phyloP scores from a whole-genome alignment of 2,113 vertebrate species.

The Phylloscopus trochiloides region DNA sequence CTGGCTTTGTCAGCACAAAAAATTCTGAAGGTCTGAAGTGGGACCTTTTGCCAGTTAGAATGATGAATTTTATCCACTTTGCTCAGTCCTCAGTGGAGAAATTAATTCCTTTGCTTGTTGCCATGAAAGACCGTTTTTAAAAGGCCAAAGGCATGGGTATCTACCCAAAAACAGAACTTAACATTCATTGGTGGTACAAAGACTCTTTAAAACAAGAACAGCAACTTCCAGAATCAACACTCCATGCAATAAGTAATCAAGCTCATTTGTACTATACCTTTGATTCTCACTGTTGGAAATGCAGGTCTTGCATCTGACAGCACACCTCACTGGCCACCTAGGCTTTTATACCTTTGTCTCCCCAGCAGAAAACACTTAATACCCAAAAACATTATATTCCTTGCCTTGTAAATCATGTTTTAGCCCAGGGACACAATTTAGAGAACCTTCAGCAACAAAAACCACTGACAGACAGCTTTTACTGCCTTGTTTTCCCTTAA shows the following conservation, averaged over 20 bases:
- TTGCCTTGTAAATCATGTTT: background rate
- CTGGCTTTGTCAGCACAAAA: background rate
- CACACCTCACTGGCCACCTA: background rate
- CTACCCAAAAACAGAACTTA: background rate
- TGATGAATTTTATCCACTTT: background rate
- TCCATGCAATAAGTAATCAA: background rate
- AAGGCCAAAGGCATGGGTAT: background rate
- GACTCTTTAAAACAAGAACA: background rate
- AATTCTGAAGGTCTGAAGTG: fast-evolving
- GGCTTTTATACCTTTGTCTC: background rate
- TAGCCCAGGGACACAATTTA: background rate
- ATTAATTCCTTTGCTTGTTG: background rate
- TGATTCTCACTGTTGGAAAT: background rate
- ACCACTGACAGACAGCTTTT: background rate
- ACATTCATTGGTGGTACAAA: background rate
- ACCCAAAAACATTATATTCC: background rate
- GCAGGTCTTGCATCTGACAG: background rate
- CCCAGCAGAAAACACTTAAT: background rate
- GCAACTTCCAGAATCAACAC: background rate
- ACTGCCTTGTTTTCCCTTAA: background rate
- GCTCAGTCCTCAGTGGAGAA: fast-evolving
- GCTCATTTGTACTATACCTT: background rate
- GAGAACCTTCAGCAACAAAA: background rate
- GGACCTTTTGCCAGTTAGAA: background rate
- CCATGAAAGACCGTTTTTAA: background rate